Conservation (phyloP, 2,797 vertebrate genomes). For the Sebastes nivosus region DNA sequence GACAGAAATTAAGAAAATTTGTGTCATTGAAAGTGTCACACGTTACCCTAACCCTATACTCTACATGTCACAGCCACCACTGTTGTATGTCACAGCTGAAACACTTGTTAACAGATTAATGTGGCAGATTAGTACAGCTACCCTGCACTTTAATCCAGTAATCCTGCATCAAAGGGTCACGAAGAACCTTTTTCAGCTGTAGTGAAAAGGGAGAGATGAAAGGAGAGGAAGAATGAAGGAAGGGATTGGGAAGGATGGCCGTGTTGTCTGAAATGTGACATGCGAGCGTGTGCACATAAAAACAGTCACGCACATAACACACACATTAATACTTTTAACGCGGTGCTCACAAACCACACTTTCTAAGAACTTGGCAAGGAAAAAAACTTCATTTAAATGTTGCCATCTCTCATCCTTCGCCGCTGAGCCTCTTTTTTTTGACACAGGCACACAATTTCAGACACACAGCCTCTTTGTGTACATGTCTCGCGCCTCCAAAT, state of each 20-base stretch:
- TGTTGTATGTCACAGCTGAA: constrained; percentile 70
- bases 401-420: constrained; percentile 55
- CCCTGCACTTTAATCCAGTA: constrained; percentile 78
- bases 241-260: constrained; percentile 28
- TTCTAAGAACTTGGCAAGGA: constrained; percentile 32
- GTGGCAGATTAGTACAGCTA: constrained; percentile 67
- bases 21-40: constrained; percentile 54
- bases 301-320: neutral
- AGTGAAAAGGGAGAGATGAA: constrained; percentile 62
- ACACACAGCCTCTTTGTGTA: constrained; percentile 58
- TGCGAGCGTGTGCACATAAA: neutral
- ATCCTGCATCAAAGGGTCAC: constrained; percentile 81
- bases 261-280: constrained; percentile 52
- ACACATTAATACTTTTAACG: constrained; percentile 1
- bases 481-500: constrained; percentile 47
- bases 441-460: constrained; percentile 57
- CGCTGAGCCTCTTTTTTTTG: constrained; percentile 46
- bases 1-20: constrained; percentile 54
- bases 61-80: constrained; percentile 44
- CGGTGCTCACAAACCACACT: constrained; percentile 6
- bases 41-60: constrained; percentile 43
- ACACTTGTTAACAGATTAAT: constrained; percentile 79
- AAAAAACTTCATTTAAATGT: constrained; percentile 40
- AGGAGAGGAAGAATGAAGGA: constrained; percentile 43
- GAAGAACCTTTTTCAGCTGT: constrained; percentile 52